These are phyloP conservation scores for Parochlus steinenii DNA, from an alignment of 2,888 invertebrate species.

Conservation along the genomic window DNA sequence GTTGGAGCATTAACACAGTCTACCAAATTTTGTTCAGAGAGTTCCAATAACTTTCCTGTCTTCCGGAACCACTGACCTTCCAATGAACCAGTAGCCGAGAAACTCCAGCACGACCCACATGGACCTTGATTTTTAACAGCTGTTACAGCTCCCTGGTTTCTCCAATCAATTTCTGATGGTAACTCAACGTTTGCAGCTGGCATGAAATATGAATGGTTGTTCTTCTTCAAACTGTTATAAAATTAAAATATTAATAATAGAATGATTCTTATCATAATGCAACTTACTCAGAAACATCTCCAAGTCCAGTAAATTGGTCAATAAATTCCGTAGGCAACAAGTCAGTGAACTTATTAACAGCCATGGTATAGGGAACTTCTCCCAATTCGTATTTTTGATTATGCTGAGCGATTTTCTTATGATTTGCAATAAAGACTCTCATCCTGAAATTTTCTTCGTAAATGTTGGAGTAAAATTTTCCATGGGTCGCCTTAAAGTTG, in stretches of 20 bases:
- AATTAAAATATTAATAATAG: too few relatives aligned
- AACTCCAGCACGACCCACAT: slow-evolving; percentile 28
- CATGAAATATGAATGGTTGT: slow-evolving; percentile 23
- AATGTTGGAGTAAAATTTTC: too few relatives aligned
- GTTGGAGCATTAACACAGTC: slow-evolving; percentile 24
- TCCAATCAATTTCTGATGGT: slow-evolving; percentile 38
- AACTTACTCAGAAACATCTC: too few relatives aligned
- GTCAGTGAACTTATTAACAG: slow-evolving; percentile 71
- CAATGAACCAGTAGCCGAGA: slow-evolving; percentile 26
- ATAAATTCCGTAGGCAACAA: slow-evolving; percentile 74
- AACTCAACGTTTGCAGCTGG: slow-evolving; percentile 39
- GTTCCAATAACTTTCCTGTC: slow-evolving; percentile 20
- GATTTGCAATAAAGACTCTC: slow-evolving; percentile 82
- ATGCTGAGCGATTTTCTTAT: slow-evolving; percentile 67
- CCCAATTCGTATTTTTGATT: slow-evolving; percentile 57
- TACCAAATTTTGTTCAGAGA: slow-evolving; percentile 27
- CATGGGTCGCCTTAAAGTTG: too few relatives aligned
- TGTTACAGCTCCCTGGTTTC: slow-evolving; percentile 25
- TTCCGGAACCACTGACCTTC: slow-evolving; percentile 27
- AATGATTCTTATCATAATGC: too few relatives aligned
- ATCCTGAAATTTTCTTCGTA: slow-evolving; percentile 71
- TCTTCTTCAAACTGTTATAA: slow-evolving; percentile 13
- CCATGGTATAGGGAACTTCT: slow-evolving; percentile 45
- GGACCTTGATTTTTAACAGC: slow-evolving; percentile 27
- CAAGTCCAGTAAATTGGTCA: slow-evolving; percentile 47